A percentile compares a stretch with the other conserved stretches of the same genome.
Conservation (phyloP, 2,113 vertebrate species). For the Onychorhynchus coronatus region DNA sequence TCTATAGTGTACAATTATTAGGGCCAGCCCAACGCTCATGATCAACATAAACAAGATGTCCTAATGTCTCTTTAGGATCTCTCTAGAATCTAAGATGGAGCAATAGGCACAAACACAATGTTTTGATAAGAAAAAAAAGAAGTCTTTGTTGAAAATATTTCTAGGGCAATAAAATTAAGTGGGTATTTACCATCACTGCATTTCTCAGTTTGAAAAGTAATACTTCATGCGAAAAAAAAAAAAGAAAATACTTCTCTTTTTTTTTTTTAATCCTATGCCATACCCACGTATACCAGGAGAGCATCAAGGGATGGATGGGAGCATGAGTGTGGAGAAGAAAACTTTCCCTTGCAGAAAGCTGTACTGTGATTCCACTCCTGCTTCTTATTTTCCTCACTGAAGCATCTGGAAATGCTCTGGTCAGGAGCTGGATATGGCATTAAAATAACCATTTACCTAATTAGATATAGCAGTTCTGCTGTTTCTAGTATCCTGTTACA, state of each 20-base stretch:
- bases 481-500: conserved; percentile 5
- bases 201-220: neutral
- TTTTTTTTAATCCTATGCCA: neutral
- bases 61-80: neutral
- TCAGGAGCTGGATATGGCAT: neutral
- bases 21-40: neutral
- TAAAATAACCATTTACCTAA: conserved; percentile 3
- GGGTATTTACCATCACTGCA: neutral
- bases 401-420: conserved; percentile 26
- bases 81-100: neutral
- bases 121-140: neutral
- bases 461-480: conserved; percentile 25
- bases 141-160: neutral
- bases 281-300: neutral
- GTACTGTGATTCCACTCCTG: neutral
- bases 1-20: neutral
- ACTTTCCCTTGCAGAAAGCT: neutral
- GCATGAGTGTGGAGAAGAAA: neutral
- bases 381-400: neutral
- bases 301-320: neutral
- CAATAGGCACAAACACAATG: neutral
- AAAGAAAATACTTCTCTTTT: neutral
- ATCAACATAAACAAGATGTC: conserved; percentile 34
- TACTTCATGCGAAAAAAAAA: neutral
- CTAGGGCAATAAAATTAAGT: neutral